Percentiles rank a stretch among this genome's conserved stretches.
Conservation (phyloP, 2,113 vertebrate genomes). For the Ginglymostoma cirratum region DNA sequence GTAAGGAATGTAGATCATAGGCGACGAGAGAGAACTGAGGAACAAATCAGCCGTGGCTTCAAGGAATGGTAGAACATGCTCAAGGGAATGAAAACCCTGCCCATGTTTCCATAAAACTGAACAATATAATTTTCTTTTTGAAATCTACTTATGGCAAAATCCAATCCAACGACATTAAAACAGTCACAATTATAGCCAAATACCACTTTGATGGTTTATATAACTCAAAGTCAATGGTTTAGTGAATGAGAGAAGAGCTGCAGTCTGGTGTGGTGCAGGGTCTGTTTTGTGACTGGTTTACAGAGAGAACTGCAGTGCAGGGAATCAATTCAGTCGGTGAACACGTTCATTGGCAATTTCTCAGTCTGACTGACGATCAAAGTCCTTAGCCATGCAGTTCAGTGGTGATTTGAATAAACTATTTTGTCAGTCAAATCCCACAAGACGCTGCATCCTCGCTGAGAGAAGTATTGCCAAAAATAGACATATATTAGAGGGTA, state of each 20-base stretch:
- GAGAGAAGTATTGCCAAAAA: not conserved
- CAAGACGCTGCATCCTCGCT: not conserved
- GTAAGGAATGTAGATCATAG: not conserved
- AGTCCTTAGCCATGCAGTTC: not conserved
- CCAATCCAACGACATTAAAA: not conserved
- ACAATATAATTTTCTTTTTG: not conserved
- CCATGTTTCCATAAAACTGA: not conserved
- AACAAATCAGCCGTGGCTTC: not conserved
- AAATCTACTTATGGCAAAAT: not conserved
- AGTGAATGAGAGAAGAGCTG: not conserved
- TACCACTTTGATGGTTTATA: not conserved
- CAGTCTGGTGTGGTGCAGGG: not conserved
- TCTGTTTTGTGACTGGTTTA: not conserved
- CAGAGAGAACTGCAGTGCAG: not conserved
- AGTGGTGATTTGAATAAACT: not conserved
- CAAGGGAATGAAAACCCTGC: not conserved
- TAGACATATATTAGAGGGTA: not conserved
- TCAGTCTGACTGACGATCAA: slow-evolving; percentile 2
- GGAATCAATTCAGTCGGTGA: not conserved
- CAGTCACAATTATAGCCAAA: not conserved
- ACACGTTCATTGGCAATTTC: slow-evolving; percentile 11
- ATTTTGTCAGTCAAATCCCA: not conserved
- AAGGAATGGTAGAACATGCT: not conserved
- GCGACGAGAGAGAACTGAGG: not conserved
- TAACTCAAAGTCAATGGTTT: not conserved